Conservation (phyloP, 2,888 invertebrate species). For the Spialia ferax region DNA sequence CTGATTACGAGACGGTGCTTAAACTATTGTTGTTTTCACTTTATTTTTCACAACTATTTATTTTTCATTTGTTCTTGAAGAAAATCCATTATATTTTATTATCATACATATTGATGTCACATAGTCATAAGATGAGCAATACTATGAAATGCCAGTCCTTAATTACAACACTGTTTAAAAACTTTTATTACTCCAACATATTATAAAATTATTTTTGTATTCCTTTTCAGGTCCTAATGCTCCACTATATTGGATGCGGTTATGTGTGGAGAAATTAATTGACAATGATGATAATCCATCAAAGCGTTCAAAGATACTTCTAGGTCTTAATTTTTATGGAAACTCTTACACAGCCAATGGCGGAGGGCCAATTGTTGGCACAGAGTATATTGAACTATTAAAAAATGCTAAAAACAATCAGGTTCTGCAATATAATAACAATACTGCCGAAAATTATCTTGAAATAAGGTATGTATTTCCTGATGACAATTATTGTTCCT, state of each 20-base stretch:
- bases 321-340: conserved; percentile 98
- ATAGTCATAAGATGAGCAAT: too few relatives aligned
- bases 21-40: not conserved
- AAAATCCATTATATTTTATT: too few relatives aligned
- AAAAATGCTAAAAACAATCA: conserved; percentile 90
- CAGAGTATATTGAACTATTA: conserved; percentile 92
- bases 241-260: conserved; percentile 93
- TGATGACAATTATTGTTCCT: too few relatives aligned
- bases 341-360: conserved; percentile 94
- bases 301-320: conserved; percentile 92
- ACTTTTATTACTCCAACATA: too few relatives aligned
- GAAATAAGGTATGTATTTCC: conserved; percentile 94
- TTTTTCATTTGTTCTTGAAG: too few relatives aligned
- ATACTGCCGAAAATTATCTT: conserved; percentile 93
- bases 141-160: too few relatives aligned
- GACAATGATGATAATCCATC: conserved; percentile 85
- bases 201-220: not conserved
- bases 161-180: too few relatives aligned
- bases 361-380: conserved; percentile 93
- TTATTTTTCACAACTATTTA: too few relatives aligned
- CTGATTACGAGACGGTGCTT: not conserved
- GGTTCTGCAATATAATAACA: conserved; percentile 90
- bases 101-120: too few relatives aligned
- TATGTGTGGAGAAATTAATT: conserved; percentile 91
- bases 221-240: conserved; percentile 92